Evolutionary conservation across 2,113 vertebrate genomes (phyloP).

Genomic region (Silurus asotus): DNA sequence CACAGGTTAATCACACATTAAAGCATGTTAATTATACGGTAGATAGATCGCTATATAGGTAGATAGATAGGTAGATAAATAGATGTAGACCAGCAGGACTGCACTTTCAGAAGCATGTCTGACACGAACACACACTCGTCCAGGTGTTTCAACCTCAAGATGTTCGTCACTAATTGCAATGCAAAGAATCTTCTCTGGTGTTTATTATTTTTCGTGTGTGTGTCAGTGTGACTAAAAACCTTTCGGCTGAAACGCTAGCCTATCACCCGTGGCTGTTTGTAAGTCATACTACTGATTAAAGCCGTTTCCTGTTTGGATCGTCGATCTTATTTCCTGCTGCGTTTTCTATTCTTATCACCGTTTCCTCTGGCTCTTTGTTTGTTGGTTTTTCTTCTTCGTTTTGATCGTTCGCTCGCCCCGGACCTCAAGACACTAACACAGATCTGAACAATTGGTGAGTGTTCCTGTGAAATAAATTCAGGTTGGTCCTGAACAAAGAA

Average conservation of each 20-base stretch:
- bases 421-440: neutral
- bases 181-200: too few relatives aligned
- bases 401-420: neutral
- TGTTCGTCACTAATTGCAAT: too few relatives aligned
- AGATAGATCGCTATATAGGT: neutral
- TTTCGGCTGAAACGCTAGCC: too few relatives aligned
- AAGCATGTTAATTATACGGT: conserved; percentile 7
- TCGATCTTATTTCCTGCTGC: too few relatives aligned
- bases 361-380: neutral
- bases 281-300: neutral
- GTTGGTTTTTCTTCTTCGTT: neutral
- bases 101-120: neutral
- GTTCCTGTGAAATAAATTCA: neutral
- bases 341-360: neutral
- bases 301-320: neutral
- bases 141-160: too few relatives aligned
- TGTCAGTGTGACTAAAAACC: too few relatives aligned
- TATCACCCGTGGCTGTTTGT: neutral
- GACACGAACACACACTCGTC: neutral
- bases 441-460: neutral
- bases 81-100: neutral
- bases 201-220: too few relatives aligned
- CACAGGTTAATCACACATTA: conserved; percentile 6
- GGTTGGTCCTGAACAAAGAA: too few relatives aligned
- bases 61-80: neutral